A percentile compares a stretch with the other conserved stretches of the same genome.
Conservation (phyloP, 2,113 vertebrate genomes). For the Cyphomyrus discorhynchus region DNA sequence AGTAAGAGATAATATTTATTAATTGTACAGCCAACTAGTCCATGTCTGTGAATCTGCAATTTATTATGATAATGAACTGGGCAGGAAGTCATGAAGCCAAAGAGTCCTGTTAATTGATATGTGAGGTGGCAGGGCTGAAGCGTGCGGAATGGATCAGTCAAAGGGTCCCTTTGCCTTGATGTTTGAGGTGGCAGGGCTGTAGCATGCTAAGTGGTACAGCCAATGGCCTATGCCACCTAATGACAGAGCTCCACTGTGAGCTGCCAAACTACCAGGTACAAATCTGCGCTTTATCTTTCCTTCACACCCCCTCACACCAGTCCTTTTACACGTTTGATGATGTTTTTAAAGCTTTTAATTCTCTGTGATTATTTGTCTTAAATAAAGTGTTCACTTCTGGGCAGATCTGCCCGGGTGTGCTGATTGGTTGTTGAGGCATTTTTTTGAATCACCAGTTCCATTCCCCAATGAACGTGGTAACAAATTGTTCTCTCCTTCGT, state of each 20-base stretch:
- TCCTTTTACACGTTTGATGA: not conserved
- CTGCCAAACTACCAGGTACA: not conserved
- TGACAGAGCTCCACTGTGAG: not conserved
- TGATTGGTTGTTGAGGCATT: not conserved
- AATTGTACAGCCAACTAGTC: not conserved
- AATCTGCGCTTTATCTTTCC: conserved; percentile 5
- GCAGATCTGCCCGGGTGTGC: not conserved
- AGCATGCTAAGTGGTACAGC: not conserved
- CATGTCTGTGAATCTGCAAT: not conserved
- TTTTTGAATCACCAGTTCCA: not conserved
- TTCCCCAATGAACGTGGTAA: not conserved
- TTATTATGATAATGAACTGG: not conserved
- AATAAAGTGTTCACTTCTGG: not conserved
- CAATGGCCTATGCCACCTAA: not conserved
- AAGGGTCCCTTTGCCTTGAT: not conserved
- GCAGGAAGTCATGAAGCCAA: not conserved
- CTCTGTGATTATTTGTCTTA: not conserved
- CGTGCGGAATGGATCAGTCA: not conserved
- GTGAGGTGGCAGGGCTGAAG: not conserved
- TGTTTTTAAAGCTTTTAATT: not conserved
- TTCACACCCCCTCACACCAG: not conserved
- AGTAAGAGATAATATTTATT: not conserved
- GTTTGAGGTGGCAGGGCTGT: not conserved
- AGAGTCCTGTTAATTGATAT: not conserved
- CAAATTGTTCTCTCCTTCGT: not conserved